Evolutionary conservation across 92 coral and sea anemone genomes (phyloP).

Genomic region (Heliopora coerulea): DNA sequence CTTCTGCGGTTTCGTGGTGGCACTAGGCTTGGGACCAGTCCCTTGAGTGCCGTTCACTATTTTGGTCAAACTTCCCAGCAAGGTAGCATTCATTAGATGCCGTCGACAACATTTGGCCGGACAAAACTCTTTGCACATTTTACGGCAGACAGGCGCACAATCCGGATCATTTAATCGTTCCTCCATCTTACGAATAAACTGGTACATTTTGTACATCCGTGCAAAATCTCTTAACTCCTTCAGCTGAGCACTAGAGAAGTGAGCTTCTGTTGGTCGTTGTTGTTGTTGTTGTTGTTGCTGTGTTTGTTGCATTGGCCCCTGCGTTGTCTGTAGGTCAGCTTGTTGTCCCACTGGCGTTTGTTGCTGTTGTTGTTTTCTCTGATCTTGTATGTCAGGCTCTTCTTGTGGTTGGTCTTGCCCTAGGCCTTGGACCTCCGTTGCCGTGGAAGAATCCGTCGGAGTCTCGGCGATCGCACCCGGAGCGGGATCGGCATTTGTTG

Average conservation of each 20-base stretch:
- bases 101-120: conserved; percentile 51
- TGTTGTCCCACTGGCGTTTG: background rate
- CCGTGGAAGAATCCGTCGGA: background rate
- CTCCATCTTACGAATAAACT: conserved; percentile 38
- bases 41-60: background rate
- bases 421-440: background rate
- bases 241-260: conserved; percentile 16
- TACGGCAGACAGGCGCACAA: conserved; percentile 49
- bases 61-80: background rate
- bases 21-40: background rate
- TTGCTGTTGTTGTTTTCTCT: background rate
- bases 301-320: background rate
- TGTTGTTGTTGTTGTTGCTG: background rate
- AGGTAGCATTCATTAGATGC: background rate
- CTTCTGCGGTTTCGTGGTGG: background rate
- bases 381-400: background rate
- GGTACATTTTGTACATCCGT: conserved; percentile 44
- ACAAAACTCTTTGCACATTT: conserved; percentile 42
- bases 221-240: conserved; percentile 36
- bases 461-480: conserved; percentile 7
- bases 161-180: conserved; percentile 39
- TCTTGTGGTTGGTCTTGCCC: conserved; percentile 3
- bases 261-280: background rate
- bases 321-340: background rate
- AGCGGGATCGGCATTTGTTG: conserved; percentile 15